phyloP scores from a whole-genome alignment of 2,113 vertebrate genomes.

The Chaetops frenatus region DNA sequence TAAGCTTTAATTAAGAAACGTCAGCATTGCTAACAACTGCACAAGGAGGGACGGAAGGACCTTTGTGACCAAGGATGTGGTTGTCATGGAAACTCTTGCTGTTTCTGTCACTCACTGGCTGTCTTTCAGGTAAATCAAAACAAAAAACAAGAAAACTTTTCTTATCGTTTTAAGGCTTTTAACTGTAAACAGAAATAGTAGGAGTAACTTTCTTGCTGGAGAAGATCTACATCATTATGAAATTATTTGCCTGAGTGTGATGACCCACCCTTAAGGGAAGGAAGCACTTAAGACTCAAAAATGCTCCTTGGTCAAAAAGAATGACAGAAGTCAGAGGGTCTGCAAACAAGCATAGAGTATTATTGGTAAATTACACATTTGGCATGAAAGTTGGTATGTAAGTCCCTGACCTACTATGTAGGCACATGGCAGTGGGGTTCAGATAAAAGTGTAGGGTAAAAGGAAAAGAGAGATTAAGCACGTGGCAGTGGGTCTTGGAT shows the following conservation, averaged over 20 bases:
- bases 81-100: slow-evolving; percentile 90
- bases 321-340: not conserved
- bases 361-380: not conserved
- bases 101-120: slow-evolving; percentile 83
- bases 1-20: slow-evolving; percentile 85
- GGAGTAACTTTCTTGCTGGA: too few species aligned
- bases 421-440: not conserved
- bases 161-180: not conserved
- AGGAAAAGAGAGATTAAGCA: not conserved
- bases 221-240: not conserved
- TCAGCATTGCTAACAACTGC: slow-evolving; percentile 71
- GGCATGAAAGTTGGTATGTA: not conserved
- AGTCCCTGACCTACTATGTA: not conserved
- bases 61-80: slow-evolving; percentile 83
- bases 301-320: not conserved
- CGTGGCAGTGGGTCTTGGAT: not conserved
- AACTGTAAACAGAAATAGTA: not conserved
- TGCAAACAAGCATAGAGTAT: not conserved
- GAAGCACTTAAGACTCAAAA: not conserved
- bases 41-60: slow-evolving; percentile 63
- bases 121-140: slow-evolving; percentile 86
- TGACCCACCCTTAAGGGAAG: not conserved
- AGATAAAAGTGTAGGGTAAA: not conserved
- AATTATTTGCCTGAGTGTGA: not conserved
- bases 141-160: not conserved